Evolutionary conservation across 2,113 vertebrate genomes (phyloP), one percentile per base, ranked within the genome.

Genomic region (Peromyscus maniculatus): DNA sequence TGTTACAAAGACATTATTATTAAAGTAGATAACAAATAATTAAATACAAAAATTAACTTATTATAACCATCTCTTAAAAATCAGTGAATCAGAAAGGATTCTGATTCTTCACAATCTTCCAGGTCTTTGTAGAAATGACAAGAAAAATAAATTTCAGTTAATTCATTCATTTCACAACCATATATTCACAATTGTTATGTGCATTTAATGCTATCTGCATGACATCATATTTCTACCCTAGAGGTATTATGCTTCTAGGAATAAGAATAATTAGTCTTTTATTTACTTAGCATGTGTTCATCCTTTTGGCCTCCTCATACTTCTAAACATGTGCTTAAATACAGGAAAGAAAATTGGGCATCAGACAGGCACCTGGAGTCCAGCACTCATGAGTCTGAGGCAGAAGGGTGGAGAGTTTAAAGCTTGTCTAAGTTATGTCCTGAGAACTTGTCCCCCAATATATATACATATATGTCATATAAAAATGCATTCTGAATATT

Each of bases 201-300:
- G 3, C 15, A 83, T 39, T 80, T 46, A 69, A 33, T 91, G 24
- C 52, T 88, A 92, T 84, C 69, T 93, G 71, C 96, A 96, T 92
- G 24, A 69, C 28, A 69, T 36, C 49, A 74, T 43, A 52, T 69
- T 93, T 79, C 24, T 80, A 74, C 4, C 43, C 19, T 43, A 95
- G 66, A 66, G 21, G 26, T 11, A 87, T 87, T 87, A 94, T 24
- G 13, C 19, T 91, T 11, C 49, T 46, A 86, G 94, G 86, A 89
- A 36, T 59, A 89, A 89, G 10, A 74, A 74, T n/a, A 39, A 74
- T 74, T 74, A 43, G 52, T 5, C 46, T 57, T 67, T 62, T 33
- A 80, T 64, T 22, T 7, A 79, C 17, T 89, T 78, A 87, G 28
- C 67, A 84, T 6, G 39, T 91, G 22, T 36, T 87, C 79, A 39